Percentiles rank a stretch among this genome's conserved stretches.
Evolutionary conservation across 2,113 vertebrate species (phyloP).

Genomic region (Nettapus auritus): DNA sequence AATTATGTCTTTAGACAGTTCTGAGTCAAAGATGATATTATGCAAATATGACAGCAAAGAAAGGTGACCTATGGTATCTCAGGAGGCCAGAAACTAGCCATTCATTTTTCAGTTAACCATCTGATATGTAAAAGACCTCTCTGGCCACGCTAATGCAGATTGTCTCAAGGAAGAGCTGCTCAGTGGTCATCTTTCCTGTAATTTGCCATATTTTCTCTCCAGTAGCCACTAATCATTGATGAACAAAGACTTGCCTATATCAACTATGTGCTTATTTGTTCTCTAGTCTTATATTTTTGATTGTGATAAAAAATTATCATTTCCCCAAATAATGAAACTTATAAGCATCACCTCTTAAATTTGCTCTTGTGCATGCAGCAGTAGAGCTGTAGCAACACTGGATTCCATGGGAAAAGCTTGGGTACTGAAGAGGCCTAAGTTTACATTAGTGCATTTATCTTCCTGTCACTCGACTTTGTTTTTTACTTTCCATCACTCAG

Average conservation of each 20-base stretch:
- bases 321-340: background rate
- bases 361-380: background rate
- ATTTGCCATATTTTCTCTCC: background rate
- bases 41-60: background rate
- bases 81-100: background rate
- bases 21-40: background rate
- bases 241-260: background rate
- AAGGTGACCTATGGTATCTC: background rate
- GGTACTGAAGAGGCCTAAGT: background rate
- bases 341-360: background rate
- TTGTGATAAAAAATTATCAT: background rate
- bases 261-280: background rate
- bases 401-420: background rate
- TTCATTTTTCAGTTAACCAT: background rate
- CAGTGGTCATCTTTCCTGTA: background rate
- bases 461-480: conserved; percentile 17
- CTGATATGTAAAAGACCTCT: background rate
- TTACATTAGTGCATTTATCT: background rate
- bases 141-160: background rate
- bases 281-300: background rate
- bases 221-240: background rate
- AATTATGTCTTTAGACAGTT: conserved; percentile 5
- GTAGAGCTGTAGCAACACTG: background rate
- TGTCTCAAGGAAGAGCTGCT: background rate
- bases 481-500: background rate